These are phyloP conservation scores for Bombyx huttoni DNA, from an alignment of 2,888 invertebrate genomes.

Conservation along the genomic window DNA sequence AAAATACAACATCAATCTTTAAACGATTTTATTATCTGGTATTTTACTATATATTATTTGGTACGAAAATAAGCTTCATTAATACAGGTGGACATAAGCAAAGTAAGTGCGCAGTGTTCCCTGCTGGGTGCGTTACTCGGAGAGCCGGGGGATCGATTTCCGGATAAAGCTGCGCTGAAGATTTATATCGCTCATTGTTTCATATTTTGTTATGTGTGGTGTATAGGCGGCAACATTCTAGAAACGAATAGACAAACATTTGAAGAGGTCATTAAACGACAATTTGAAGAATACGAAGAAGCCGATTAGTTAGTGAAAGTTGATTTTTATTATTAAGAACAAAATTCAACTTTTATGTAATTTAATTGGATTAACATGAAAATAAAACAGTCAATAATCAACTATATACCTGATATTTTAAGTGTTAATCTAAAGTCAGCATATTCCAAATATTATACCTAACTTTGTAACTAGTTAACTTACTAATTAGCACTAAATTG, in stretches of 20 bases:
- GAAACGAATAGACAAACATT: conserved; percentile 79
- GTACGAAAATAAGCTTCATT: not conserved
- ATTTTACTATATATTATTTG: too few relatives aligned
- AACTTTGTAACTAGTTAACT: too few relatives aligned
- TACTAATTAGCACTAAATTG: too few relatives aligned
- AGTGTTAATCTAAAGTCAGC: too few relatives aligned
- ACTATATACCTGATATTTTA: too few relatives aligned
- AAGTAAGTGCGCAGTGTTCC: conserved; percentile 81
- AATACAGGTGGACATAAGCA: conserved; percentile 83
- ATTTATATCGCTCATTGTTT: conserved; percentile 82
- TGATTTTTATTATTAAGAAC: not conserved
- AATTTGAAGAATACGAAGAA: conserved; percentile 79
- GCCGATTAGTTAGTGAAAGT: conserved; percentile 62
- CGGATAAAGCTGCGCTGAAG: conserved; percentile 75
- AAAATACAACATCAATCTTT: too few relatives aligned
- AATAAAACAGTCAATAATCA: too few relatives aligned
- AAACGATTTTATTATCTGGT: too few relatives aligned
- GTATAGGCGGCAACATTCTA: conserved; percentile 86
- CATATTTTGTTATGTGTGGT: conserved; percentile 87
- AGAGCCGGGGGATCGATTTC: conserved; percentile 73
- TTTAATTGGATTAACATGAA: not conserved
- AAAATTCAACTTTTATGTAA: not conserved
- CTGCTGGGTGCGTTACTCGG: conserved; percentile 79
- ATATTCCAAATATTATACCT: too few relatives aligned
- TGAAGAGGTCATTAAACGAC: conserved; percentile 77